Conservation (phyloP, 1,140 invertebrate genomes). For the Bombus picipes region DNA sequence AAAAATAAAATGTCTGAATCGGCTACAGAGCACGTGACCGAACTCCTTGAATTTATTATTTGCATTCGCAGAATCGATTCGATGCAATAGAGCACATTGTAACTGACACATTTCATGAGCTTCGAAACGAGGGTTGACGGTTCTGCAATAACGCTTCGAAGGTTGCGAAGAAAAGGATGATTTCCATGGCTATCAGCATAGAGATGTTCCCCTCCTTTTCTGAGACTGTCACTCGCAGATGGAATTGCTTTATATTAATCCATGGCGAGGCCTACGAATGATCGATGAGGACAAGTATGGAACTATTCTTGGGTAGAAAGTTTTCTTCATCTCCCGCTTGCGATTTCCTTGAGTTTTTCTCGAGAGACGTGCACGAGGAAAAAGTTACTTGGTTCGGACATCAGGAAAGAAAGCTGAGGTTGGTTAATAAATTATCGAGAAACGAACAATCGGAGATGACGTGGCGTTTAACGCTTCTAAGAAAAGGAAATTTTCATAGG, state of each 20-base stretch:
- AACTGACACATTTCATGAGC: slow-evolving; percentile 55
- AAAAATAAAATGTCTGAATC: neutral
- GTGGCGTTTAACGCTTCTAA: too few species aligned
- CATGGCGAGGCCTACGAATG: slow-evolving; percentile 17
- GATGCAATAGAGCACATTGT: slow-evolving; percentile 26
- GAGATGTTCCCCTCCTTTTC: slow-evolving; percentile 41
- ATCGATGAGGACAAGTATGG: slow-evolving; percentile 62
- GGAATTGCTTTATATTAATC: slow-evolving; percentile 61
- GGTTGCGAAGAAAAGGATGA: slow-evolving; percentile 49
- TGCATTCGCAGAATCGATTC: slow-evolving; percentile 11
- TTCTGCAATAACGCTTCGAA: slow-evolving; percentile 56
- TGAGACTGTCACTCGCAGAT: slow-evolving; percentile 57
- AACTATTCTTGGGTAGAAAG: slow-evolving; percentile 9
- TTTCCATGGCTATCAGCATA: slow-evolving; percentile 47
- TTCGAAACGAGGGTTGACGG: slow-evolving; percentile 46
- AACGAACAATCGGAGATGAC: neutral
- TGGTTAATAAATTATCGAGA: slow-evolving; percentile 10
- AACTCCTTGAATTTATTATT: slow-evolving; percentile 3
- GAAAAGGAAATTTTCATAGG: too few species aligned
- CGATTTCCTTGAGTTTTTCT: neutral
- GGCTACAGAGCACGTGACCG: neutral
- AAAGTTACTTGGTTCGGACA: neutral
- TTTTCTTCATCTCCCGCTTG: neutral
- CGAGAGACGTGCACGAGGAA: neutral
- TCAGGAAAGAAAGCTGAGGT: neutral